Base-by-base conservation (phyloP, 2,888 invertebrate species). In the Callyntrura guangdongensis region DNA sequence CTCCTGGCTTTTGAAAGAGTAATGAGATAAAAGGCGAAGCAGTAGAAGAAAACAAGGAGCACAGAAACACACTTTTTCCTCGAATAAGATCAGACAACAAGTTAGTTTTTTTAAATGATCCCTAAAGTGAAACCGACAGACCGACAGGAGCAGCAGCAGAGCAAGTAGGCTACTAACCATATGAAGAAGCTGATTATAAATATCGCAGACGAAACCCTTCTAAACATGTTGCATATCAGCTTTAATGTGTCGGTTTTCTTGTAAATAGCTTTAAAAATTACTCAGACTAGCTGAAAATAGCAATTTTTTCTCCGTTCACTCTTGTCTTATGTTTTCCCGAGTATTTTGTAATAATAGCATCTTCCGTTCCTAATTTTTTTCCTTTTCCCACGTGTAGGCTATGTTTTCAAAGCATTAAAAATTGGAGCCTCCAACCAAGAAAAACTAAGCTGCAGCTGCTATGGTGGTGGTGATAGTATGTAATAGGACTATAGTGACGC, bases 41-140 rank as follows among this genome's bases (percentile, higher is more conserved):
- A 49, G 74, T 22, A 6, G 74, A 14, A 3, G 67, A 36, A 69
- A 36, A 5, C 9, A 69, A n/a, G n/a, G 69, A 36, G 74, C 74
- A 6, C 45, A 74, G 74, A 79, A 81, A 61, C 59, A 59, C 45
- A 61, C 59, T 36, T 61, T 59, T 81, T 53, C 25, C n/a, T 56
- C 6, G 14, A 36, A 27, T 59, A 17, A 59, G 17, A 45, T 36
- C 12, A 3, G 45, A 17, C 22, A 17, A 59, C 81, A 59, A 81
- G 61, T 61, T 36, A 61, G 53, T 77, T 53, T 27, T 12, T 27
- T 2, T 56, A 53, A 81, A 81, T 61, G 81, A 81, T 81, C 61
- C 59, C 81, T 12, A 61, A 81, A 81, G 81, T 61, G 59, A 61
- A 81, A 81, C 11, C 59, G 81, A 81, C 81, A 61, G 81, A 56